These are phyloP conservation scores for Drosophila paramelanica DNA, from an alignment of 2,888 invertebrate genomes.

Conservation along the genomic window DNA sequence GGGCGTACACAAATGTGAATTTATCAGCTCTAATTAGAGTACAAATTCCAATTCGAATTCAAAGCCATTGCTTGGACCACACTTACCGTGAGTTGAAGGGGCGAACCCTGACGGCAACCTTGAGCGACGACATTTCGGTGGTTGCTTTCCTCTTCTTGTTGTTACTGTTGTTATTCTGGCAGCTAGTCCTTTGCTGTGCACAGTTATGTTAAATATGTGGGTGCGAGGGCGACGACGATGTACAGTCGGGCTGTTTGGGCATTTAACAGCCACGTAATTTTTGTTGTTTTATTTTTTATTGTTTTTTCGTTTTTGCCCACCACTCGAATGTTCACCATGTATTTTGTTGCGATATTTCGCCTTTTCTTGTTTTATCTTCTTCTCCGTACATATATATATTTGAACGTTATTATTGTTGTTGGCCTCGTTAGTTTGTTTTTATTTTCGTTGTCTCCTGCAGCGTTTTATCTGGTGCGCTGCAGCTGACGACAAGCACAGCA, in stretches of 20 bases:
- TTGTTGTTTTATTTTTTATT: slow-evolving; percentile 11
- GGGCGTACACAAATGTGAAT: slow-evolving; percentile 46
- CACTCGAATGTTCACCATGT: slow-evolving; percentile 40
- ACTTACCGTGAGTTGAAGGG: slow-evolving; percentile 94
- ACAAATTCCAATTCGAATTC: slow-evolving; percentile 16
- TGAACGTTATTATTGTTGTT: slow-evolving; percentile 27
- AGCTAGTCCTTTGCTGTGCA: slow-evolving; percentile 48
- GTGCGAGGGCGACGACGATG: slow-evolving; percentile 13
- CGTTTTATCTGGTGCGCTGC: slow-evolving; percentile 47
- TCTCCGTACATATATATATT: slow-evolving; percentile 24
- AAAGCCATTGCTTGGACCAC: slow-evolving; percentile 16
- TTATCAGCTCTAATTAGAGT: slow-evolving; percentile 24
- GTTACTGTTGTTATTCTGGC: slow-evolving; percentile 23
- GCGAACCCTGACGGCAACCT: slow-evolving; percentile 95
- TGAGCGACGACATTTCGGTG: slow-evolving; percentile 92
- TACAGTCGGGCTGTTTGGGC: slow-evolving; percentile 30
- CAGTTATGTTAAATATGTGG: slow-evolving; percentile 28
- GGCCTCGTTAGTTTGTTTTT: slow-evolving; percentile 68
- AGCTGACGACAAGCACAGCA: slow-evolving; percentile 42
- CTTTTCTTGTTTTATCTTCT: slow-evolving; percentile 33
- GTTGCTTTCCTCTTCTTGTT: slow-evolving; percentile 42
- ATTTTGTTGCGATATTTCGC: slow-evolving; percentile 48
- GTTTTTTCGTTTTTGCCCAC: slow-evolving; percentile 1
- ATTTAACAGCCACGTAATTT: slow-evolving; percentile 36
- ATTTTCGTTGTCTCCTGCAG: slow-evolving; percentile 59